Conservation (phyloP, 1,140 invertebrate genomes). For the Dysdera silvatica region DNA sequence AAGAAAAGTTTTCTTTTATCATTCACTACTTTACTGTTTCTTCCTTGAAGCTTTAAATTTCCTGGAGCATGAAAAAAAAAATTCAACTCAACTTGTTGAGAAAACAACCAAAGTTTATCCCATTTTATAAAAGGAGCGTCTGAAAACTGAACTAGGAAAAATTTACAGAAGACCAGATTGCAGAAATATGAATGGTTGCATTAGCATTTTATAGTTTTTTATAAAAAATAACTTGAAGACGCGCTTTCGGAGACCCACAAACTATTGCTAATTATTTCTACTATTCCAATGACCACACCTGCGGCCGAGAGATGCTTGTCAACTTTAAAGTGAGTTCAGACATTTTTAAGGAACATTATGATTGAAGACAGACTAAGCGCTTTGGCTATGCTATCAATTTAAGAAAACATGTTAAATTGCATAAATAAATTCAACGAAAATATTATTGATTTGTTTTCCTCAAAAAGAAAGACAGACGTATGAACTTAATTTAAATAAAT, state of each 20-base stretch:
- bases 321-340: neutral
- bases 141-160: neutral
- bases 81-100: neutral
- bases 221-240: constrained; percentile 4
- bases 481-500: neutral
- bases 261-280: neutral
- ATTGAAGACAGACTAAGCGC: neutral
- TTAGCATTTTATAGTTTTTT: neutral
- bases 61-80: neutral
- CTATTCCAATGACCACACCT: neutral
- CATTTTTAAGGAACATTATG: neutral
- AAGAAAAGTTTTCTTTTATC: neutral
- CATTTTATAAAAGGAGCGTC: neutral
- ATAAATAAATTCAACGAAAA: neutral
- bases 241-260: neutral
- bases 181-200: neutral
- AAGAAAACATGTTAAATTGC: neutral
- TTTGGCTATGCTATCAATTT: neutral
- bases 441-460: neutral
- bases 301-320: neutral
- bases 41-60: neutral
- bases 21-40: neutral
- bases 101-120: neutral
- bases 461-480: neutral
- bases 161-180: neutral